Conservation (phyloP, 2,888 invertebrate species). For the Catotricha subobsoleta region DNA sequence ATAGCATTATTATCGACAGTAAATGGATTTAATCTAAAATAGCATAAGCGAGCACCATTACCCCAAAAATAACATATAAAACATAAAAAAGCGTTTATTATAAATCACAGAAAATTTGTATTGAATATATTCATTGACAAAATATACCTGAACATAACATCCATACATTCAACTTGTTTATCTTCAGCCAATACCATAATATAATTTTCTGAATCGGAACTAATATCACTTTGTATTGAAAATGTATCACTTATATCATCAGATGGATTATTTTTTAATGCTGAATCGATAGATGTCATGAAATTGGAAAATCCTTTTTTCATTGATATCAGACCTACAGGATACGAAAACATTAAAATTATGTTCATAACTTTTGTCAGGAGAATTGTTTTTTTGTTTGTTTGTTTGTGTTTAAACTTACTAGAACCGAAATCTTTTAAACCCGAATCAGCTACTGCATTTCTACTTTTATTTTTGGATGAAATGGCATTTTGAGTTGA, state of each 20-base stretch:
- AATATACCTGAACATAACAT: conserved; percentile 44
- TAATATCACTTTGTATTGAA: conserved; percentile 63
- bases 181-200: conserved; percentile 47
- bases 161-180: conserved; percentile 46
- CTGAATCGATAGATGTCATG: conserved; percentile 70
- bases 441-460: conserved; percentile 20
- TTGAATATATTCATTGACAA: neutral
- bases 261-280: conserved; percentile 48
- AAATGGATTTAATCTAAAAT: conserved; percentile 26
- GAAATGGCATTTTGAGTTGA: conserved; percentile 25
- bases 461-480: conserved; percentile 19
- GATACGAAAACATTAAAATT: neutral
- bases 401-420: conserved; percentile 13
- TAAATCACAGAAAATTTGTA: neutral
- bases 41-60: no score
- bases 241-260: conserved; percentile 60
- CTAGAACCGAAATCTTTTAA: conserved; percentile 36
- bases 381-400: neutral
- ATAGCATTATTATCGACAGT: conserved; percentile 28
- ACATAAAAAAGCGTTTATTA: neutral
- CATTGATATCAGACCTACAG: conserved; percentile 50
- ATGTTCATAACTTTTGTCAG: no score
- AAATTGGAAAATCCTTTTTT: conserved; percentile 67
- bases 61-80: neutral
- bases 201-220: conserved; percentile 75